Conservation (phyloP, 2,797 vertebrate genomes). For the Peromyscus attwateri region DNA sequence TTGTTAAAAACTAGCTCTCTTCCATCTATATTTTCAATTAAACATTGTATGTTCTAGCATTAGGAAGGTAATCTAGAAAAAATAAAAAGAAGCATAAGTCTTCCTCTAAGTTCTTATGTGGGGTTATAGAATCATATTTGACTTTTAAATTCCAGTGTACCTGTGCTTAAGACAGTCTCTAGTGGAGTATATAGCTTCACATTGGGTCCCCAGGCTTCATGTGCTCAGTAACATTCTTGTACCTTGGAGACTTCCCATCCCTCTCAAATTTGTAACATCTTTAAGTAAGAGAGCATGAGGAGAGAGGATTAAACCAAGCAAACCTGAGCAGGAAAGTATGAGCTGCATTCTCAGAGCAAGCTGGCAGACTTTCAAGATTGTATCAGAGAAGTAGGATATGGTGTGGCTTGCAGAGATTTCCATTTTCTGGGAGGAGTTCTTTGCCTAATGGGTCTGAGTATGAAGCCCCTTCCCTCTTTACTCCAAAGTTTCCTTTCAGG, state of each 20-base stretch:
- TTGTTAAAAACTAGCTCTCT: not conserved
- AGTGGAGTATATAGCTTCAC: too few species aligned
- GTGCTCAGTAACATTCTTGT: not conserved
- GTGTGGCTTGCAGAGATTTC: not conserved
- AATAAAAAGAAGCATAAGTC: not conserved
- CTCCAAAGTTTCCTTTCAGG: not conserved
- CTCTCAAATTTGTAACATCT: not conserved
- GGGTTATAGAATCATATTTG: not conserved
- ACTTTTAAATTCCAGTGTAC: not conserved
- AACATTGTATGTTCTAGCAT: not conserved
- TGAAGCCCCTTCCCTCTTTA: not conserved
- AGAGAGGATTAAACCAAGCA: not conserved
- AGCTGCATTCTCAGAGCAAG: not conserved
- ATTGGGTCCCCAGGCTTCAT: not conserved
- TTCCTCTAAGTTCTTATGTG: not conserved
- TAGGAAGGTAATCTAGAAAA: not conserved
- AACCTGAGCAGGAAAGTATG: not conserved
- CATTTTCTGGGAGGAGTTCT: not conserved
- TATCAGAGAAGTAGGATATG: accelerated
- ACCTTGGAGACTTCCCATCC: not conserved
- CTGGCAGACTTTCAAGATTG: not conserved
- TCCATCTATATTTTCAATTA: not conserved
- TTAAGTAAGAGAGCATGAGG: not conserved
- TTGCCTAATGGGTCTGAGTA: not conserved
- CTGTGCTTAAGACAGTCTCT: not conserved